A percentile compares a stretch with the other conserved stretches of the same genome.
Conservation (phyloP, 2,888 invertebrate species). For the Gisinianus flammeolus region DNA sequence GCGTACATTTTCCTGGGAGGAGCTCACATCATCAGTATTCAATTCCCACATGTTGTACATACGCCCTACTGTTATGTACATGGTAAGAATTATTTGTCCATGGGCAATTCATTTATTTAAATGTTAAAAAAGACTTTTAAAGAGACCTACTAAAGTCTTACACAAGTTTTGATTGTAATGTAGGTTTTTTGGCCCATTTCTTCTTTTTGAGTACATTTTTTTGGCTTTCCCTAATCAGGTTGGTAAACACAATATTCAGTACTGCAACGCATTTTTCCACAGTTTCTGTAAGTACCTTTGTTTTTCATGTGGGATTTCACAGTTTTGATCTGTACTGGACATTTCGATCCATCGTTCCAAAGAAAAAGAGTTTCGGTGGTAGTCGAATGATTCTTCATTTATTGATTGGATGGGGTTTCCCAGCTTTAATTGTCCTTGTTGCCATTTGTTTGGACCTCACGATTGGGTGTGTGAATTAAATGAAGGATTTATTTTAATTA, state of each 20-base stretch:
- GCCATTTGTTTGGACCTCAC: slow-evolving; percentile 19
- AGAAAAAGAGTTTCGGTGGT: neutral
- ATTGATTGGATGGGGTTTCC: slow-evolving; percentile 32
- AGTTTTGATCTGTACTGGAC: slow-evolving; percentile 53
- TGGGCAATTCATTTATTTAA: neutral
- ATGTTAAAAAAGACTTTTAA: neutral
- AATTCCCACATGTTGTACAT: neutral
- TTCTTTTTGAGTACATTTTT: slow-evolving; percentile 48
- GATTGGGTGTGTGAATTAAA: slow-evolving; percentile 20
- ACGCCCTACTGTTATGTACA: slow-evolving; percentile 22
- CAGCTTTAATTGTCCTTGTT: slow-evolving; percentile 2
- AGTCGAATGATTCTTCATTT: slow-evolving; percentile 10
- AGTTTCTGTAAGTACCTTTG: no score
- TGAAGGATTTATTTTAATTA: neutral
- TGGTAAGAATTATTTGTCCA: neutral
- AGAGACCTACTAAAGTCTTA: neutral
- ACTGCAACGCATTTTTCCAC: no score
- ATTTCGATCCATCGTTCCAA: slow-evolving; percentile 46
- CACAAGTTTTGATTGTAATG: neutral
- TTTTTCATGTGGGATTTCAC: no score
- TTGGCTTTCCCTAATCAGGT: slow-evolving; percentile 52
- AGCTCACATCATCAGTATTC: slow-evolving; percentile 16
- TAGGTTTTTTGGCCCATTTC: slow-evolving; percentile 50
- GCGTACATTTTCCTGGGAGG: slow-evolving; percentile 35
- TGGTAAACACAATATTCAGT: no score